These are phyloP conservation scores for Mastigias papua DNA, from an alignment of 30 jellyfish, hydroid and myxozoan genomes.

Conservation along the genomic window DNA sequence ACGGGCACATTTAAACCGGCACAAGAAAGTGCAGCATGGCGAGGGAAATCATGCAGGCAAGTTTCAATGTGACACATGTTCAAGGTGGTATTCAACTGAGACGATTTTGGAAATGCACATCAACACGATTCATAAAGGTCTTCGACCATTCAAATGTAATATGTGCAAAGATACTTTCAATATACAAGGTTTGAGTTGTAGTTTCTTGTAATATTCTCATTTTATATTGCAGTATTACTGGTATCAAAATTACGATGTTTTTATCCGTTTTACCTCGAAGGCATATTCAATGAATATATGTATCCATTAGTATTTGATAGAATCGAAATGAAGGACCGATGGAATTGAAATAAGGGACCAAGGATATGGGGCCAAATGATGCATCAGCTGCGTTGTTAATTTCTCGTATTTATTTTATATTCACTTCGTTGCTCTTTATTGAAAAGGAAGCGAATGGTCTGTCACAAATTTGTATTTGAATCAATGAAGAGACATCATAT, in stretches of 20 bases:
- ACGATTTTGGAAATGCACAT: constrained; percentile 42
- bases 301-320: no score
- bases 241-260: not conserved
- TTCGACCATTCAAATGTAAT: constrained; percentile 66
- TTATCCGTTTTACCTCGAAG: no score
- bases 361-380: no score
- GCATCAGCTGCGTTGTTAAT: no score
- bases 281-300: no score
- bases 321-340: no score
- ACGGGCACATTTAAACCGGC: constrained; percentile 61
- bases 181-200: constrained; percentile 42
- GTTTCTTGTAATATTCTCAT: not conserved
- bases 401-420: no score
- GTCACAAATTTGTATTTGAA: no score
- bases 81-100: constrained; percentile 37
- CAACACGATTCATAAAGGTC: constrained; percentile 58
- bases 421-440: no score
- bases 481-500: no score
- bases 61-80: constrained; percentile 50
- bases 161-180: constrained; percentile 62
- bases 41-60: constrained; percentile 28
- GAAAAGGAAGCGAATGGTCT: no score
- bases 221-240: not conserved
- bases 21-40: constrained; percentile 30
- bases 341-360: no score